A percentile compares a stretch with the other conserved stretches of the same genome.
phyloP scores from a whole-genome alignment of 23 tunicate genomes.

The Clavelina lepadiformis region DNA sequence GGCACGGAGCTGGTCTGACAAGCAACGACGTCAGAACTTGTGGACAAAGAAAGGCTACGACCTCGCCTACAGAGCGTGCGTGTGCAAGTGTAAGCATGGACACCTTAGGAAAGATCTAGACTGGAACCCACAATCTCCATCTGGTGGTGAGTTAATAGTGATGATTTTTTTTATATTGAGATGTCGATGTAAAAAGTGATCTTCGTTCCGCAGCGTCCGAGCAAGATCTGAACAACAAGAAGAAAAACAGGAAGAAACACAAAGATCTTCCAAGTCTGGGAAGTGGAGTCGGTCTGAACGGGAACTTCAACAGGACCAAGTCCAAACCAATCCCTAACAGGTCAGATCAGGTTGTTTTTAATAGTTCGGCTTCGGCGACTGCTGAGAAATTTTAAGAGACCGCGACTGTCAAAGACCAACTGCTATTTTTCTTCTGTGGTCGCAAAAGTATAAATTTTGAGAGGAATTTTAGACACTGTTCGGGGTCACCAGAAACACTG shows the following conservation, averaged over 20 bases:
- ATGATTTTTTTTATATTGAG: background rate
- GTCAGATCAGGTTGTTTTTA: conserved; percentile 12
- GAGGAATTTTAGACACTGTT: too few relatives aligned
- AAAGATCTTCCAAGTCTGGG: conserved; percentile 75
- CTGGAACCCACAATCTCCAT: conserved; percentile 46
- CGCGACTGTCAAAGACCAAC: too few relatives aligned
- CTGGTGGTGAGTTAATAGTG: background rate
- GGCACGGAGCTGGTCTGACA: conserved; percentile 92
- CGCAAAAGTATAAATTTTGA: too few relatives aligned
- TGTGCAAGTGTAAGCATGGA: conserved; percentile 68
- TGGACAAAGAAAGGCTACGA: conserved; percentile 92
- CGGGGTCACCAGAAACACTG: too few relatives aligned
- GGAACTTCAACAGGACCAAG: conserved; percentile 35
- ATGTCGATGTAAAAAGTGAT: background rate
- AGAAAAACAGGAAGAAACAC: conserved; percentile 72
- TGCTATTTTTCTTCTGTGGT: too few relatives aligned
- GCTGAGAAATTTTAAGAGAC: too few relatives aligned
- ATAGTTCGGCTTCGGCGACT: background rate
- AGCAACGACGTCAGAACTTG: conserved; percentile 82
- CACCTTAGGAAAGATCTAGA: conserved; percentile 75
- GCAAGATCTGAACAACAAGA: conserved; percentile 17
- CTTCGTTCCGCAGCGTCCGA: background rate
- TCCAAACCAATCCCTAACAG: conserved; percentile 80
- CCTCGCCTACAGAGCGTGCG: conserved; percentile 65
- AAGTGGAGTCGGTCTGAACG: too few relatives aligned